Evolutionary conservation across 2,888 invertebrate genomes (phyloP).

Genomic region (Apantesis nais): DNA sequence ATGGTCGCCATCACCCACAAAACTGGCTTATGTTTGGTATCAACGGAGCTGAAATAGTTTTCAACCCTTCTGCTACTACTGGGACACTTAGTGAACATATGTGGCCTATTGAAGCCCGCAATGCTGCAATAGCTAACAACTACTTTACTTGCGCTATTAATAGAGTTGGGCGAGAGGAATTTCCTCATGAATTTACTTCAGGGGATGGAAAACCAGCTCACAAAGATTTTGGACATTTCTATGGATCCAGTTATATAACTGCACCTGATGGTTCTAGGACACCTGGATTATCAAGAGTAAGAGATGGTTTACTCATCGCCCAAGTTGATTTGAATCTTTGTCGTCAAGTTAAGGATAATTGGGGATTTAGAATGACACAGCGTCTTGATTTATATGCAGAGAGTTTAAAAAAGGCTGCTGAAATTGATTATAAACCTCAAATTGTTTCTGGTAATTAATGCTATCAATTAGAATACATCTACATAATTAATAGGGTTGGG

Average conservation of each 20-base stretch:
- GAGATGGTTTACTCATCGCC: constrained; percentile 94
- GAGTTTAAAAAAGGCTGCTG: constrained; percentile 82
- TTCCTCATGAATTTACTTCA: constrained; percentile 87
- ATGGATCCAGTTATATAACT: constrained; percentile 97
- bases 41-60: constrained; percentile 99
- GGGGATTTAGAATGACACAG: constrained; percentile 99
- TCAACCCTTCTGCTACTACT: constrained; percentile 99
- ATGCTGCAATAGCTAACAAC: constrained; percentile 98
- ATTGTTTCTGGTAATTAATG: constrained; percentile 47
- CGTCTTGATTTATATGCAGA: constrained; percentile 96
- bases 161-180: constrained; percentile 95
- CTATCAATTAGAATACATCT: neutral
- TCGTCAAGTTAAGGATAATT: constrained; percentile 96
- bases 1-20: constrained; percentile 98
- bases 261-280: constrained; percentile 97
- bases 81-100: constrained; percentile 94
- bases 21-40: constrained; percentile 99
- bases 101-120: constrained; percentile 98
- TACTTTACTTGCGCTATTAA: constrained; percentile 98
- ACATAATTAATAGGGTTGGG: neutral
- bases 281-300: constrained; percentile 91
- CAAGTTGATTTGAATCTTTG: constrained; percentile 98
- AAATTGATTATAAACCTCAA: constrained; percentile 70
- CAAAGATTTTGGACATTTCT: constrained; percentile 97
- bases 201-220: constrained; percentile 91